Base-by-base conservation (phyloP, 2,888 invertebrate species). In the Cistogaster globosa region DNA sequence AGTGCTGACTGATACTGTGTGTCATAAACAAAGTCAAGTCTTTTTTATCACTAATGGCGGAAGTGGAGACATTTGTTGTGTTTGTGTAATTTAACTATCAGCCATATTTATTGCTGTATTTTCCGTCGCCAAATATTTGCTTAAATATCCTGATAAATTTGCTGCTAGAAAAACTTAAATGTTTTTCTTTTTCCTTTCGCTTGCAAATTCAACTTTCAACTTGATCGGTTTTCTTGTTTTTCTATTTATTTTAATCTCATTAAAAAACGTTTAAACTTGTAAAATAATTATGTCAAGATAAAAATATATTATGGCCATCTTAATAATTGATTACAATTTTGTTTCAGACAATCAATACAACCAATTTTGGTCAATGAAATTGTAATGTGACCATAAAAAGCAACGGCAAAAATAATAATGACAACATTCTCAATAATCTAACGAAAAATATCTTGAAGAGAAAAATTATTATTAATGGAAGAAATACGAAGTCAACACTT, bases 81-180 rank as follows among this genome's bases (percentile, higher is more conserved):
- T 67, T 22, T 74, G 20, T 72, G 2, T 62, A n/a, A 53, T 51
- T 65, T 42, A 26, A 32, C 20, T 53, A 20, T 60, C 75, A 75
- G 65, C 71, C 76, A 62, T 84, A 63, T 72, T 84, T 81, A 77
- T 78, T 32, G 68, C 12, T 26, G 32, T 48, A 22, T 14, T 69
- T 76, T 67, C 69, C 81, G 68, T 65, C 77, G 74, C 67, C 74
- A 83, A 83, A 77, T 83, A 67, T 77, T 83, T 83, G 67, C 20
- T 51, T 65, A 62, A 68, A 36, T 63, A 69, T 76, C 42, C 55
- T 76, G 51, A 65, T 65, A 20, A 72, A 38, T 42, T n/a, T 42
- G 42, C 12, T 42, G 11, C 12, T 12, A 42, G 12, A 42, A 42
- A 12, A 42, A 42, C 0, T 42, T 12, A 32, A 5, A 5, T 32